Evolutionary conservation across 1,140 invertebrate species (phyloP), one percentile per base, ranked within the genome.

Genomic region (Lucilia cuprina): DNA sequence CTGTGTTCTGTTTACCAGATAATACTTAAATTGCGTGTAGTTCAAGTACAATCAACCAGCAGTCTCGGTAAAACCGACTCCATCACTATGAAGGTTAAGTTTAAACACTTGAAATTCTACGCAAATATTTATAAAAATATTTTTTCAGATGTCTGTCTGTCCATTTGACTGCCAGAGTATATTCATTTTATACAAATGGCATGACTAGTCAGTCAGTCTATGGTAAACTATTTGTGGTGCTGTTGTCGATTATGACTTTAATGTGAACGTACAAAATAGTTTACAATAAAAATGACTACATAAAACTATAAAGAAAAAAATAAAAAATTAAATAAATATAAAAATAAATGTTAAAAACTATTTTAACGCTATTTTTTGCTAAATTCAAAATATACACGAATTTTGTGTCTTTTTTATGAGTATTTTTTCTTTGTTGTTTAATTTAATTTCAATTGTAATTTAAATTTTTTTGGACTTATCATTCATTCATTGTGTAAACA

Each of bases 51-150:
- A 41, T 0, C 41, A 41, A 7, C 55, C 55, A 60, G 14, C 14
- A 60, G 14, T 17, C 50, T 14, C 13, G n/a, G 7, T 60, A 60
- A 60, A 5, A 60, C 41, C n/a, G 55, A 25, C 21, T 17, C 65
- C 19, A n/a, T 5, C 34, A 41, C 35, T 47, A 30, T 30, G 65
- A 78, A 78, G 75, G 75, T 78, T 78, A 78, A 78, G 75, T 78
- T 78, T 47, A 78, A 17, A 78, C 75, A 78, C 75, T 78, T 78
- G 75, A 78, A 41, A 78, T 78, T 78, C 75, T 78, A 78, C 75
- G 75, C 75, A 78, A 78, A 78, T 78, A 47, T 47, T 41, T 70
- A 21, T 70, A 60, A 60, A 60, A 30, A 30, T 30, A 30, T 30
- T 30, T 30, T 30, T 30, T 30, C 3, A 30, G 25, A 41, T 41